Conservation (phyloP, 2,888 invertebrate species). For the Dorcus hopei region DNA sequence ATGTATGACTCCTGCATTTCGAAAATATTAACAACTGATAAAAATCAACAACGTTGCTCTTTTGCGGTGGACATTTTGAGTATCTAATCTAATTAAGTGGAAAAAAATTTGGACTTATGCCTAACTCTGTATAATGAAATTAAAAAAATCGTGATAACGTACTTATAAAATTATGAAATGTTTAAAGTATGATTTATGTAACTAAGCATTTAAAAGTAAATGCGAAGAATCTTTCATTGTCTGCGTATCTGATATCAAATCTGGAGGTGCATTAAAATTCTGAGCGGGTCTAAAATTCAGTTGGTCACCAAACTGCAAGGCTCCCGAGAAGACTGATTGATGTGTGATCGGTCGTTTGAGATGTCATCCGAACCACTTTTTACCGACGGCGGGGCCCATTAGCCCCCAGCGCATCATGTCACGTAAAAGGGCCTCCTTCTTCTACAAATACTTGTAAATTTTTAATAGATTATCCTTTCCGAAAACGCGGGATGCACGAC, state of each 20-base stretch:
- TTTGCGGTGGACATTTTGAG: no score
- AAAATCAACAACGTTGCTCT: no score
- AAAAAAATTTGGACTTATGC: no score
- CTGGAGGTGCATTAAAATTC: constrained; percentile 22
- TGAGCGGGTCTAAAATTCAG: constrained; percentile 26
- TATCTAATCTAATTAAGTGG: no score
- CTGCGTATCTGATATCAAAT: constrained; percentile 13
- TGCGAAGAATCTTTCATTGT: constrained; percentile 9
- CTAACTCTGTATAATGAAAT: no score
- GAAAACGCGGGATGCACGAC: not conserved
- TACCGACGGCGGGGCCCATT: constrained; percentile 26
- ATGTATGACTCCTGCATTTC: no score
- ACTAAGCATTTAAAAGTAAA: no score
- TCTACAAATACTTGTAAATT: constrained; percentile 25
- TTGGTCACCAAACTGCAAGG: constrained; percentile 26
- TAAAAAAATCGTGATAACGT: no score
- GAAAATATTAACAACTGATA: no score
- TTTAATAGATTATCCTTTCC: not conserved
- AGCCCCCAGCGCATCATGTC: constrained; percentile 26
- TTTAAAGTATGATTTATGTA: no score
- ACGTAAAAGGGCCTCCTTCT: constrained; percentile 26
- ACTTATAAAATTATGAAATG: no score
- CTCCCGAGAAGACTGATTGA: constrained; percentile 26
- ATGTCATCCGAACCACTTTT: constrained; percentile 32
- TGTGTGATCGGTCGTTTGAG: constrained; percentile 29